phyloP scores from a whole-genome alignment of 2,888 invertebrate genomes.

The Tetheella fluctuosa region DNA sequence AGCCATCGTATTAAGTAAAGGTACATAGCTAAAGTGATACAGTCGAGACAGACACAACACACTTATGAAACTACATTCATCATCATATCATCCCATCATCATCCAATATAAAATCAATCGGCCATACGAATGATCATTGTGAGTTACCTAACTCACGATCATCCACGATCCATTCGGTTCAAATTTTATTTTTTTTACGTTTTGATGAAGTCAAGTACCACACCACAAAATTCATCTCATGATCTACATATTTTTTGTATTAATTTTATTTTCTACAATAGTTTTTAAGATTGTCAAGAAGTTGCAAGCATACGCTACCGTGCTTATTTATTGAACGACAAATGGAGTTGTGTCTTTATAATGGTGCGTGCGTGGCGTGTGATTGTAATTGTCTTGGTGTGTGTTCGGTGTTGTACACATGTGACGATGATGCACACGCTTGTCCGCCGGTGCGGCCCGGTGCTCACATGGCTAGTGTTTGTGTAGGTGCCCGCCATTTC shows the following conservation, averaged over 20 bases:
- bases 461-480: constrained; percentile 83
- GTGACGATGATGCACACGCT: constrained; percentile 72
- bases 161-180: constrained; percentile 49
- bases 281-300: constrained; percentile 64
- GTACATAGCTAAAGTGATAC: constrained; percentile 39
- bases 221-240: constrained; percentile 68
- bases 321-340: constrained; percentile 9
- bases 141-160: constrained; percentile 38
- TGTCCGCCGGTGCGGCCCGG: constrained; percentile 40
- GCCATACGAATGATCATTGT: constrained; percentile 36
- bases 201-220: constrained; percentile 43
- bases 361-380: constrained; percentile 34
- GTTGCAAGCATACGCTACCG: constrained; percentile 64
- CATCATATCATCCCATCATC: constrained; percentile 55
- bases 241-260: constrained; percentile 70
- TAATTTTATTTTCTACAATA: constrained; percentile 68
- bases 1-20: constrained; percentile 20
- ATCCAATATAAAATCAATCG: constrained; percentile 29
- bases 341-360: background rate
- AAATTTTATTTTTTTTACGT: constrained; percentile 62
- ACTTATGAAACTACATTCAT: constrained; percentile 66
- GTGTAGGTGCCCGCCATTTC: constrained; percentile 98
- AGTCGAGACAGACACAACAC: constrained; percentile 72
- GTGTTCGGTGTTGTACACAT: constrained; percentile 80
- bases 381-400: constrained; percentile 54